Percentiles rank a stretch among this genome's conserved stretches.
These are phyloP conservation scores for Anser cygnoides DNA, from an alignment of 2,113 vertebrate species.

Conservation along the genomic window DNA sequence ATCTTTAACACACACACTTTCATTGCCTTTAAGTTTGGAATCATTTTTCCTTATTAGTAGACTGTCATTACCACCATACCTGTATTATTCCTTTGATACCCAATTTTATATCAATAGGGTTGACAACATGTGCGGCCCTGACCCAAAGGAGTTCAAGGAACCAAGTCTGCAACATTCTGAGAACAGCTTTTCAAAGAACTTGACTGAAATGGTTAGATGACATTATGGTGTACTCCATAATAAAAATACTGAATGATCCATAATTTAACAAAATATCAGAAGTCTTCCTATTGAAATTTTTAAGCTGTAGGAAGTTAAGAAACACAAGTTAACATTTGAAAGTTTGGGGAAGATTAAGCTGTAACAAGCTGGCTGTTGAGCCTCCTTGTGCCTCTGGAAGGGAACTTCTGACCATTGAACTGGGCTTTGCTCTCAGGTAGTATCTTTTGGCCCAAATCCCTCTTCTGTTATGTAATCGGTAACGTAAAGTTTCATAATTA, in stretches of 20 bases:
- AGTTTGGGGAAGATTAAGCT: neutral
- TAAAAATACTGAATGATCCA: neutral
- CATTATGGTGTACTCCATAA: neutral
- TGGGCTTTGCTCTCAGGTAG: neutral
- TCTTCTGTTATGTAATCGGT: neutral
- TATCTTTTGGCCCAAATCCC: neutral
- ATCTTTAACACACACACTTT: neutral
- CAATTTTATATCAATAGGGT: fast-evolving
- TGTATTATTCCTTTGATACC: neutral
- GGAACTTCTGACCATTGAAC: neutral
- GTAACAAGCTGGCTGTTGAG: neutral
- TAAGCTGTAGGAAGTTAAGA: neutral
- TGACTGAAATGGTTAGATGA: neutral
- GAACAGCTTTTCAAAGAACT: neutral
- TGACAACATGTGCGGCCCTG: neutral
- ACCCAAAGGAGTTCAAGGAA: neutral
- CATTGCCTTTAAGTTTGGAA: neutral
- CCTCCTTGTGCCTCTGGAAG: neutral
- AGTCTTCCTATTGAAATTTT: neutral
- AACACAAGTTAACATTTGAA: neutral
- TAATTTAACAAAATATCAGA: neutral
- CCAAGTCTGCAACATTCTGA: neutral
- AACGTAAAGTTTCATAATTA: neutral
- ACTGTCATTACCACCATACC: neutral
- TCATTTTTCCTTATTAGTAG: neutral